A percentile compares a stretch with the other conserved stretches of the same genome.
These are phyloP conservation scores for Mus spretus DNA, from an alignment of 2,797 vertebrate species.

Conservation along the genomic window DNA sequence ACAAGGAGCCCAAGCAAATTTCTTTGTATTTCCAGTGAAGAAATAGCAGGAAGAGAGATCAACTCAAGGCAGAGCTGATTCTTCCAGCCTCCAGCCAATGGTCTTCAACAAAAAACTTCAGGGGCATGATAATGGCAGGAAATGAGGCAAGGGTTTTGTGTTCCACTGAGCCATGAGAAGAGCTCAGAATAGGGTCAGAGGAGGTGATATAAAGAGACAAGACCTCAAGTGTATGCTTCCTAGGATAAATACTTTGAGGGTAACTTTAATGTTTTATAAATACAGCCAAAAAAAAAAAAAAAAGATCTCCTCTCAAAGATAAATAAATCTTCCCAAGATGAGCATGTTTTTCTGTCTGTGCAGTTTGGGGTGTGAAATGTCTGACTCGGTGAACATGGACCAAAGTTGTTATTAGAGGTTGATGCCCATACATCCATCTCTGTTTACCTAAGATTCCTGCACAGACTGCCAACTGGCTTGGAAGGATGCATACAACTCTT, in stretches of 20 bases:
- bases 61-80: not conserved
- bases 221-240: not conserved
- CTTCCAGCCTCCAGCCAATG: not conserved
- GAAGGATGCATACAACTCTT: slow-evolving; percentile 47
- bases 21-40: not conserved
- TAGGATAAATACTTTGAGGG: not conserved
- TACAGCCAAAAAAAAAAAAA: slow-evolving; percentile 19
- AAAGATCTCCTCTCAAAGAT: not conserved
- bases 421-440: not conserved
- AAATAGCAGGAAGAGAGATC: not conserved
- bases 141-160: not conserved
- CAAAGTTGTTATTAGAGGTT: slow-evolving; percentile 14
- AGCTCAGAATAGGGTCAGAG: not conserved
- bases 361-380: not conserved
- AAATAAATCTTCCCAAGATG: not conserved
- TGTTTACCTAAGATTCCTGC: slow-evolving; percentile 54
- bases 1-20: not conserved
- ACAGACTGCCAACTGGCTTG: slow-evolving; percentile 36
- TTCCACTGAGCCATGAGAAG: not conserved
- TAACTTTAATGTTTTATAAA: slow-evolving; percentile 50
- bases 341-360: not conserved
- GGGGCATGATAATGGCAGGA: not conserved
- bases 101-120: not conserved
- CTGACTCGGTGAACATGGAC: not conserved
- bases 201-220: not conserved